Percentiles rank a stretch among this genome's conserved stretches.
Conservation (phyloP, 2,888 invertebrate species). For the Peribatodes rhomboidaria region DNA sequence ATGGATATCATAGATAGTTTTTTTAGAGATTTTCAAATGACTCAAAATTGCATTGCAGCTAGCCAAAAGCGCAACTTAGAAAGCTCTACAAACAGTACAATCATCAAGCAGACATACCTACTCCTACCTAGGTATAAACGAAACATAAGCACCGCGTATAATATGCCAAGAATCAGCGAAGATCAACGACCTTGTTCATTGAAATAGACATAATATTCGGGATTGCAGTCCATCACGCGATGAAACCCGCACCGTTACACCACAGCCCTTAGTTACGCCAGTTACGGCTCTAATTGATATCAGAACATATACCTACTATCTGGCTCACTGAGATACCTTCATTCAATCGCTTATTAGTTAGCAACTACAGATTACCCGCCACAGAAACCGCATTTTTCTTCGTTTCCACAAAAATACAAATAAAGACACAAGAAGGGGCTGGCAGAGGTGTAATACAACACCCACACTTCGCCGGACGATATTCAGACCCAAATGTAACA, state of each 20-base stretch:
- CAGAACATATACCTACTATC: conserved; percentile 44
- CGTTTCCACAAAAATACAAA: too few species aligned
- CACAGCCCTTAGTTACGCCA: conserved; percentile 70
- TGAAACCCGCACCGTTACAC: conserved; percentile 65
- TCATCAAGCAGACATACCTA: background rate
- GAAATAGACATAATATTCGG: conserved; percentile 51
- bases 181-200: conserved; percentile 64
- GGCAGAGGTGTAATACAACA: too few species aligned
- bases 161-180: conserved; percentile 51
- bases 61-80: background rate
- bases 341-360: conserved; percentile 38
- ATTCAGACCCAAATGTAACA: too few species aligned
- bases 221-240: conserved; percentile 71
- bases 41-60: too few species aligned
- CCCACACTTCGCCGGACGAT: too few species aligned
- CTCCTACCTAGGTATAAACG: background rate
- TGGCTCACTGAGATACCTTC: conserved; percentile 49
- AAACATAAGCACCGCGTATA: conserved; percentile 30
- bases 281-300: conserved; percentile 53
- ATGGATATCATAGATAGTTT: too few species aligned
- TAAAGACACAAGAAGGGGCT: too few species aligned
- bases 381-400: background rate
- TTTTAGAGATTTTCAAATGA: too few species aligned
- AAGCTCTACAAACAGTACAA: too few species aligned
- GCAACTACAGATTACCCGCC: background rate